Base-by-base conservation (phyloP, 2,797 vertebrate species). In the Catharus ustulatus region DNA sequence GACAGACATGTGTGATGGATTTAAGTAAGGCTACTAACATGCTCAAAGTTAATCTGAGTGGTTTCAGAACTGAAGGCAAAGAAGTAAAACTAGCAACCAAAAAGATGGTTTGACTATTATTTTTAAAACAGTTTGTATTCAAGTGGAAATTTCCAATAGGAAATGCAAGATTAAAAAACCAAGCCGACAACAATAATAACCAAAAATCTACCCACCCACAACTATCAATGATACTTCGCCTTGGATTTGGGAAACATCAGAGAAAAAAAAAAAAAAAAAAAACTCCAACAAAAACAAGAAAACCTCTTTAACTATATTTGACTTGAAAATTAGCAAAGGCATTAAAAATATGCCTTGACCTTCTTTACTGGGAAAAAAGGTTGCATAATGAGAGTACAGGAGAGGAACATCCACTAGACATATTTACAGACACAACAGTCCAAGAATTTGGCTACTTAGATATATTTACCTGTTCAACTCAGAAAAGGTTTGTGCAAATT, bases 141-240 rank as follows among this genome's bases (percentile, higher is more conserved):
- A 51, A 49, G 46, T 49, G 4, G 38, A 74, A 91, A 79, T 82
- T 89, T 87, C 49, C 29, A 73, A 12, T 26, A 59, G 15, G 81
- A 85, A 36, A 34, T 18, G 29, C 8, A 58, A 48, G 7, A 30
- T 38, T 30, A 54, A 63, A 62, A 71, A 40, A 6, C 1, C 8
- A 20, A 42, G 13, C 13, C 11, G 40, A 21, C 13, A 29, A 1
- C 3, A 43, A 9, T 8, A 2, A 29, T 8, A 4, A 24, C 4
- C 66, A 63, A 71, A 82, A 69, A 27, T 32, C 20, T 38, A 27
- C 9, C 1, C 3, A 36, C 6, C 6, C 17, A 40, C 11, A 88
- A 8, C 6, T 80, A 13, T 51, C 24, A 32, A 7, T 32, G 26
- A 63, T 52, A 45, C 3, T 74, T 80, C 23, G 4, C 14, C 15